Base-by-base conservation (phyloP, 2,797 vertebrate genomes). In the Eidolon dupreanum region DNA sequence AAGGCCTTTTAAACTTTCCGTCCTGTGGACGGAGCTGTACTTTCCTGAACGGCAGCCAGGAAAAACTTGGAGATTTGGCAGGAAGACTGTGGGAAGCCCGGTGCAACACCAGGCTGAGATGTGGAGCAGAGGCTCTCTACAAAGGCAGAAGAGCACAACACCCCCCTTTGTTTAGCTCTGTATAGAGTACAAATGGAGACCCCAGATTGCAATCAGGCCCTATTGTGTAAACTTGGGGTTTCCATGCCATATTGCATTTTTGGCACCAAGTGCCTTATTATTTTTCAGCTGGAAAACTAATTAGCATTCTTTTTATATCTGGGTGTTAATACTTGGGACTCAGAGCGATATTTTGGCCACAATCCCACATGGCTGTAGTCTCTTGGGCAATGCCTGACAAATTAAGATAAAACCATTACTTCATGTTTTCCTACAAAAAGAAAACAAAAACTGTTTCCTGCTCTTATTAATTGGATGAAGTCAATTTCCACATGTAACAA, bases 41-140 rank as follows among this genome's bases (percentile, higher is more conserved):
- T 99, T 99, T 99, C 99, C 99, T 99, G 99, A 99, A 99, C 94
- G 93, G 83, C 97, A 97, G 99, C 99, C 99, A 99, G 99, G 99
- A 99, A 99, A 99, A 99, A 97, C 99, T 99, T 98, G 99, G 99
- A 99, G 98, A 98, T 98, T 99, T 99, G 99, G 99, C 99, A 99
- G 98, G 97, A 97, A 97, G 98, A 98, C 98, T 99, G 99, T 99
- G 99, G 99, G 99, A 99, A 99, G 99, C 98, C 98, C 98, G 98
- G 98, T 98, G 98, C 95, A 98, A 98, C 98, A 98, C 98, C 98
- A 98, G 98, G 98, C 98, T 98, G 98, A 98, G 98, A 98, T 98
- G 98, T 97, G 97, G 97, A 98, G 98, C 98, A 97, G 96, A 98
- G 97, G 93, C 95, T 98, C 98, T 98, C 98, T 98, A 98, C 98